Evolutionary conservation across 2,113 vertebrate genomes (phyloP).

Genomic region (Gadus macrocephalus): DNA sequence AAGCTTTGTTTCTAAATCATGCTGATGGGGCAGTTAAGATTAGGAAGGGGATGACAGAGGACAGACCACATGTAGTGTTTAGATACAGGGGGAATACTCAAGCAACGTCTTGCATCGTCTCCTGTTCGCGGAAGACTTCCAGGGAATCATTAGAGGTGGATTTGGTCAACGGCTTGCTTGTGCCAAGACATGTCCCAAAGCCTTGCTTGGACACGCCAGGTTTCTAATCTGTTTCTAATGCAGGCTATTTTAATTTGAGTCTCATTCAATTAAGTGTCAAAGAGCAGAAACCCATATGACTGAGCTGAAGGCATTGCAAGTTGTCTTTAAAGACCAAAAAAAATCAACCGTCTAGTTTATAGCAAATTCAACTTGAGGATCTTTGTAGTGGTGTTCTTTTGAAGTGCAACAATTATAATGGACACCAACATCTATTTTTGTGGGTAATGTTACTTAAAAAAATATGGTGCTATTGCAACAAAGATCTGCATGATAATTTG

Average conservation of each 20-base stretch:
- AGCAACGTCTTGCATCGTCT: background rate
- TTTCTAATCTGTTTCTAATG: slow-evolving; percentile 16
- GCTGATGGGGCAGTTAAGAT: slow-evolving; percentile 12
- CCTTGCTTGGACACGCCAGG: background rate
- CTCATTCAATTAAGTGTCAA: background rate
- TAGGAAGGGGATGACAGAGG: background rate
- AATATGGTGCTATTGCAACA: too few species aligned
- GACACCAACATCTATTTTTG: too few species aligned
- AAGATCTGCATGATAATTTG: too few species aligned
- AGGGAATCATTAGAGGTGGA: background rate
- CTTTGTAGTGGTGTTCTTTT: too few species aligned
- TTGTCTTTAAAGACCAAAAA: too few species aligned
- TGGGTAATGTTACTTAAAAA: too few species aligned
- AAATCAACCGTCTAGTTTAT: too few species aligned
- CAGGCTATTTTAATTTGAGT: background rate
- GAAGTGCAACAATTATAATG: too few species aligned
- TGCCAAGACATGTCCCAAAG: background rate
- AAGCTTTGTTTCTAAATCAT: slow-evolving; percentile 5
- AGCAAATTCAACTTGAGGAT: too few species aligned
- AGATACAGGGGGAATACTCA: slow-evolving; percentile 4
- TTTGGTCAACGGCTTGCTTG: slow-evolving; percentile 5
- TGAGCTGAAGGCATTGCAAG: too few species aligned
- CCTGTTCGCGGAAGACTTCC: background rate
- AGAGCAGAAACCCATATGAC: too few species aligned
- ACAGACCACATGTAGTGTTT: background rate